These are phyloP conservation scores for Phenganax stokvisi DNA, from an alignment of 92 coral and sea anemone species.

Conservation along the genomic window DNA sequence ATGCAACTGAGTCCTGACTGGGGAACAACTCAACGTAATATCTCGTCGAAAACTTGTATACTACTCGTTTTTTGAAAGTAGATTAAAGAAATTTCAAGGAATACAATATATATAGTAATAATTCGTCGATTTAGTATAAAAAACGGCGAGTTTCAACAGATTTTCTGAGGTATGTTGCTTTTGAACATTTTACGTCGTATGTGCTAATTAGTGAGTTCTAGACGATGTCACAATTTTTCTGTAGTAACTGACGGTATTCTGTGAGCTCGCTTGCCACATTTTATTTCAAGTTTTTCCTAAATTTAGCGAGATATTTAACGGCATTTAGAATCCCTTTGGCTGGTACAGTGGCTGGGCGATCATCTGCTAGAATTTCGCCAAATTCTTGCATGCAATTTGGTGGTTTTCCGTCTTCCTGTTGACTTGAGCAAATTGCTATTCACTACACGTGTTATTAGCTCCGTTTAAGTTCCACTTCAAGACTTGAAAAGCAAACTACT, in stretches of 20 bases:
- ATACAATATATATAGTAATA: not conserved
- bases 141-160: not conserved
- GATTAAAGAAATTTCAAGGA: not conserved
- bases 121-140: not conserved
- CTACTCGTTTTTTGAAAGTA: not conserved
- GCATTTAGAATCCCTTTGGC: not conserved
- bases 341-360: slow-evolving; percentile 2
- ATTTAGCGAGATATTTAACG: not conserved
- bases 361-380: not conserved
- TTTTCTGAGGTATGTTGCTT: slow-evolving; percentile 30
- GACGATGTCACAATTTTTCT: not conserved
- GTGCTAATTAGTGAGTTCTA: slow-evolving; percentile 34
- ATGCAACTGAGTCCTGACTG: slow-evolving; percentile 35
- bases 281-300: not conserved
- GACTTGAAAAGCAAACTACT: not conserved
- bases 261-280: not conserved
- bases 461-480: not conserved
- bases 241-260: not conserved
- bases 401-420: slow-evolving; percentile 34
- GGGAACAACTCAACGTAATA: slow-evolving; percentile 25
- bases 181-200: slow-evolving; percentile 21
- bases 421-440: not conserved
- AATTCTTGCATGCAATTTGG: slow-evolving; percentile 24
- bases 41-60: slow-evolving; percentile 20
- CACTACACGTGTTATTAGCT: slow-evolving; percentile 25